Base-by-base conservation (phyloP, 2,113 vertebrate genomes). In the Centropus unirufus region DNA sequence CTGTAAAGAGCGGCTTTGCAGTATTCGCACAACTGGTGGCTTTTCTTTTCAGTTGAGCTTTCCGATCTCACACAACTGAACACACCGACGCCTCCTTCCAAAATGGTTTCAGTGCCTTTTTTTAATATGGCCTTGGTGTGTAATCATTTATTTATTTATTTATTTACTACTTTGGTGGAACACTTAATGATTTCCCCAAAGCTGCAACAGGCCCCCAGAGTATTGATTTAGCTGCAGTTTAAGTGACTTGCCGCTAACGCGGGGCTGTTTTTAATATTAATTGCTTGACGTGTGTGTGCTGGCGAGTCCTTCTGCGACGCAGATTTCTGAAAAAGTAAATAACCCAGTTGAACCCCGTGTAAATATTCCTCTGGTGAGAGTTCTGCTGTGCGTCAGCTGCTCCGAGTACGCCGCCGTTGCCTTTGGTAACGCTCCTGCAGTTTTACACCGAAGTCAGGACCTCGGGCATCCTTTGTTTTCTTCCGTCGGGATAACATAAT, bases 141-240 rank as follows among this genome's bases (percentile, higher is more conserved):
- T 89, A 87, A 86, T 97, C 94, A 61, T 87, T 87, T 36, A 36
- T 36, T 36, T 36, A 36, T 36, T 36, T 36, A 36, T 36, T 96
- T 89, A 95, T 96, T 66, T 32, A 46, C 95, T 91, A 20, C 69
- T 95, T 96, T 68, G 87, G 83, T 93, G 87, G 93, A 94, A 68
- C 86, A 46, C 93, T 94, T 74, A 96, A 95, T 92, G 91, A 97
- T 93, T 97, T 97, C 97, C 97, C 97, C 95, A 96, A 96, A 98
- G 97, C 97, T 94, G 80, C 89, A 91, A 91, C 81, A 70, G 89
- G 91, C 61, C 97, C 97, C 97, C 91, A 30, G 83, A 95, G 96
- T 94, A 75, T 96, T 90, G 98, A 96, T 96, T 95, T 70, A 11
- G n/a, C 89, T 23, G 95, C 44, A 20, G 24, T 94, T 96, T 49